Conservation (phyloP, 2,113 vertebrate species). For the Hippocampus barbouri region DNA sequence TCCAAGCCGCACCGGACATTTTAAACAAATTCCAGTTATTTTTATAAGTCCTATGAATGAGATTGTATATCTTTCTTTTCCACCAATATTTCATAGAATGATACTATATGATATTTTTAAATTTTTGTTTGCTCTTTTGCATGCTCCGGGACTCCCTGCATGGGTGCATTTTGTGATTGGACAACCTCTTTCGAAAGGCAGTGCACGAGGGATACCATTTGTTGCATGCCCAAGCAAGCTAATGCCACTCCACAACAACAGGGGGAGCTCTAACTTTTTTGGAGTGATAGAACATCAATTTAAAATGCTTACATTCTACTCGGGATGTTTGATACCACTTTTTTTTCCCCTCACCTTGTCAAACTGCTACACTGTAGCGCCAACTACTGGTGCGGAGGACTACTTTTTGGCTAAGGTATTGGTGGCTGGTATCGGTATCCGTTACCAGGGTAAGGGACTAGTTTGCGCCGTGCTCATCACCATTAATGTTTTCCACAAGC, state of each 20-base stretch:
- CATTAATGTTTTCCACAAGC: no score
- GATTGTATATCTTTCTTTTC: slow-evolving; percentile 73
- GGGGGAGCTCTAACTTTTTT: background rate
- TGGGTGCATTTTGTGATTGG: slow-evolving; percentile 50
- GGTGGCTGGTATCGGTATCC: no score
- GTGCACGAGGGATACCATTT: background rate
- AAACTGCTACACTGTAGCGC: no score
- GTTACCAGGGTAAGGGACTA: no score
- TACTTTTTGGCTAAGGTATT: no score
- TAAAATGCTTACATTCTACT: no score
- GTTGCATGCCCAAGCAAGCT: background rate
- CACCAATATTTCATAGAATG: slow-evolving; percentile 68
- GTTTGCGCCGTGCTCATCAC: no score
- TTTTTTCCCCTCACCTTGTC: no score
- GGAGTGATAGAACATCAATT: background rate
- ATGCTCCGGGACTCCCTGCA: slow-evolving; percentile 57
- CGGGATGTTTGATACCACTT: no score
- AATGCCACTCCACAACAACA: background rate
- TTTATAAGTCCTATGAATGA: slow-evolving; percentile 66
- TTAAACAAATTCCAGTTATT: slow-evolving; percentile 72
- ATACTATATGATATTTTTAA: slow-evolving; percentile 54
- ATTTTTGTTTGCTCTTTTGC: slow-evolving; percentile 66
- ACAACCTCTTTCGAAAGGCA: background rate
- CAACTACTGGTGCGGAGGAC: no score
- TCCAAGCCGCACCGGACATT: slow-evolving; percentile 75